These are phyloP conservation scores for Vimba vimba DNA, from an alignment of 2,113 vertebrate genomes.

Conservation along the genomic window DNA sequence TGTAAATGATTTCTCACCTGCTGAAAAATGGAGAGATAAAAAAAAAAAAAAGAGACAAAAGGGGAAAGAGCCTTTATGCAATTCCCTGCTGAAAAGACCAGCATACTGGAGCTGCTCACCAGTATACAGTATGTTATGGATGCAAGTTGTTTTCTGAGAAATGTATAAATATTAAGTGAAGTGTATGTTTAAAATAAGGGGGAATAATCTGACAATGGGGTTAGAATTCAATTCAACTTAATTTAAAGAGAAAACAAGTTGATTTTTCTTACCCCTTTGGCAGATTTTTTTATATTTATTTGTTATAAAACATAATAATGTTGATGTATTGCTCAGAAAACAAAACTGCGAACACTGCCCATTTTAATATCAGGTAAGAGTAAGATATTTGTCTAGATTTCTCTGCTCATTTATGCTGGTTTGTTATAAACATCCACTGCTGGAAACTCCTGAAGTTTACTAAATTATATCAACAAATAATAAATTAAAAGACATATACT, in stretches of 20 bases:
- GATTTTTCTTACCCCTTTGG: neutral
- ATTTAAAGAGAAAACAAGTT: too few relatives aligned
- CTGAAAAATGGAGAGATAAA: neutral
- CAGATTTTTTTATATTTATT: neutral
- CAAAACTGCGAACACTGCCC: too few relatives aligned
- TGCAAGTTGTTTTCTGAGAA: neutral
- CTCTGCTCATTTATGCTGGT: too few relatives aligned
- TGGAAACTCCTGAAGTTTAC: too few relatives aligned
- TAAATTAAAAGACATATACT: too few relatives aligned
- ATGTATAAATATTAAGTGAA: neutral
- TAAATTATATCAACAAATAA: too few relatives aligned
- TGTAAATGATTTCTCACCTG: neutral
- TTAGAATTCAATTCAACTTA: too few relatives aligned
- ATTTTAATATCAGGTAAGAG: too few relatives aligned
- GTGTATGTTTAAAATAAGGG: too few relatives aligned
- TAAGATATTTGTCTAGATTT: too few relatives aligned
- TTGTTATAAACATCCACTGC: too few relatives aligned
- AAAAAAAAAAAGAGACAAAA: neutral
- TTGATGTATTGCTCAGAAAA: neutral
- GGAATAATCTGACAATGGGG: too few relatives aligned
- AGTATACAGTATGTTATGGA: neutral
- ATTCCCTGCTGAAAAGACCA: conserved; percentile 3
- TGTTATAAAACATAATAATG: neutral
- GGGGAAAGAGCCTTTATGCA: neutral
- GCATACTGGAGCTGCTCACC: neutral